phyloP scores from a whole-genome alignment of 2,797 vertebrate genomes.

The Tragopan temminckii region DNA sequence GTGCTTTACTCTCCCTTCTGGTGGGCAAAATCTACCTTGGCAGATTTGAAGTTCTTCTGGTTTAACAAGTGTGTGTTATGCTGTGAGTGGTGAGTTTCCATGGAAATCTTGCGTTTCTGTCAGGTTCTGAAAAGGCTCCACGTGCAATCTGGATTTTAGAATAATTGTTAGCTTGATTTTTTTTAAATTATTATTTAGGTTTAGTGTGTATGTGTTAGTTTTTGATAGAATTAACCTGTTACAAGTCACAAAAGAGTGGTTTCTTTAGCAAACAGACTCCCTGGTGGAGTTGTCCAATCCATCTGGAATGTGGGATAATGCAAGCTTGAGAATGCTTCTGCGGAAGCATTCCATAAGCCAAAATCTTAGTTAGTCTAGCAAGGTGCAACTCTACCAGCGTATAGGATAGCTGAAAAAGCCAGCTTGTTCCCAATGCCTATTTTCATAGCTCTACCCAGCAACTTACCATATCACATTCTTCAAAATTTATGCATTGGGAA shows the following conservation, averaged over 20 bases:
- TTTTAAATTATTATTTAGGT: no score
- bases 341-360: accelerated
- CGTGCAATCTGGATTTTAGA: neutral
- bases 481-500: no score
- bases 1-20: neutral
- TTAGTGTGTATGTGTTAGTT: no score
- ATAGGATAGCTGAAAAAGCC: neutral
- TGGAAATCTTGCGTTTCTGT: constrained; percentile 49
- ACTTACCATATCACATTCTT: neutral
- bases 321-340: accelerated
- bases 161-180: neutral
- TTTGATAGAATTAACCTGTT: neutral
- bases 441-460: neutral
- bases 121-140: constrained; percentile 25
- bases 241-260: neutral
- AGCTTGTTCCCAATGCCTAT: neutral
- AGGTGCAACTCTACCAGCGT: neutral
- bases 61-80: neutral
- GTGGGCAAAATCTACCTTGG: constrained; percentile 21
- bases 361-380: accelerated
- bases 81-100: constrained; percentile 56
- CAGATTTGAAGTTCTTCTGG: constrained; percentile 25
- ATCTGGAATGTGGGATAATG: accelerated
- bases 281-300: neutral
- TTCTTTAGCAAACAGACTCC: neutral